These are phyloP conservation scores for Myzus persicae DNA, from an alignment of 1,140 invertebrate species.

Conservation along the genomic window DNA sequence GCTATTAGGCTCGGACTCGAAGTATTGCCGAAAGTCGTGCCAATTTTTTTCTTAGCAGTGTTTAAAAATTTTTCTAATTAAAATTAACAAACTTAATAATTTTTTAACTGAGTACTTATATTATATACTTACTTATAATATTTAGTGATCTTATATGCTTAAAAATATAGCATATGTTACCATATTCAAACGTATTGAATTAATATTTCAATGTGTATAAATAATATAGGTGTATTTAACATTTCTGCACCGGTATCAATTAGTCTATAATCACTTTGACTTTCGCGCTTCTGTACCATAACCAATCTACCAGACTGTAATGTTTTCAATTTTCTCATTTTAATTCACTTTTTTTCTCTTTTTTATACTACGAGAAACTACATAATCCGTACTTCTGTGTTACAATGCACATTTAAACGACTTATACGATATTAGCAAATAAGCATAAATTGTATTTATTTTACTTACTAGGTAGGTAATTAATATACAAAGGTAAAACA, in stretches of 20 bases:
- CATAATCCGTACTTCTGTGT: not conserved
- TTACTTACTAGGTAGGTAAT: no score
- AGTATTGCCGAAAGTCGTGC: conserved; percentile 38
- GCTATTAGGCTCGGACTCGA: not conserved
- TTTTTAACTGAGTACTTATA: not conserved
- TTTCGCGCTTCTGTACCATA: not conserved
- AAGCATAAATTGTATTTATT: not conserved
- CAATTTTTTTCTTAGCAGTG: not conserved
- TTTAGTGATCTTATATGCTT: not conserved
- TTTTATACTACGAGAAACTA: not conserved
- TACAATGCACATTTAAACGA: not conserved
- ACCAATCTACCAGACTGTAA: not conserved
- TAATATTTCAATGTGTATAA: no score
- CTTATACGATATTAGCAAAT: not conserved
- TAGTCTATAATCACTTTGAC: not conserved
- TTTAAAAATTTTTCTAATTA: not conserved
- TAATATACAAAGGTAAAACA: no score
- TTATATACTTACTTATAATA: not conserved
- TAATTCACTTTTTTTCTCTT: not conserved
- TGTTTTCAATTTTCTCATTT: conserved; percentile 7
- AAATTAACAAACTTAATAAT: conserved; percentile 24
- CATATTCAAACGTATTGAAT: not conserved
- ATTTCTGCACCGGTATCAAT: not conserved
- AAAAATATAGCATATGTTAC: not conserved
- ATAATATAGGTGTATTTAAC: not conserved